Conservation (phyloP, 2,797 vertebrate genomes). For the Scolopax rusticola region DNA sequence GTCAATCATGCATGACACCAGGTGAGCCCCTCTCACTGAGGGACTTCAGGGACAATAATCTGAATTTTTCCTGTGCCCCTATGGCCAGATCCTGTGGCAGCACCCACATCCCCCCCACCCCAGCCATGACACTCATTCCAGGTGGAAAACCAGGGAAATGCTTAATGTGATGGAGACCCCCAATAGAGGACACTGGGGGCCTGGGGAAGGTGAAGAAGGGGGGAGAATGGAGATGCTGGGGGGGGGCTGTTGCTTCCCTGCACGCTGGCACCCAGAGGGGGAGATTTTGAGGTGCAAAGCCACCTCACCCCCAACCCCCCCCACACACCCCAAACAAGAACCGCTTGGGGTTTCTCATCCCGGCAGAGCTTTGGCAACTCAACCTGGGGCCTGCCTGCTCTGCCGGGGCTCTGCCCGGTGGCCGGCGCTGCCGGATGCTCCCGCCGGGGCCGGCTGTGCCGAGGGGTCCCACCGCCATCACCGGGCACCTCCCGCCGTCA, state of each 20-base stretch:
- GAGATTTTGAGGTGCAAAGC: background rate
- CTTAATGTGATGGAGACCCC: background rate
- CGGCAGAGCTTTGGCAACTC: background rate
- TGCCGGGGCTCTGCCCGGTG: background rate
- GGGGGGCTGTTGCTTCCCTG: background rate
- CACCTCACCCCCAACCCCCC: background rate
- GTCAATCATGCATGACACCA: rapidly evolving
- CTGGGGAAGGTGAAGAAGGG: background rate
- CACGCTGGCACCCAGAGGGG: rapidly evolving
- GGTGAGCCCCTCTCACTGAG: background rate
- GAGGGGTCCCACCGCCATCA: background rate
- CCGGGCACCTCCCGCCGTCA: background rate
- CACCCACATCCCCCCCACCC: rapidly evolving
- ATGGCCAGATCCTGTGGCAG: background rate
- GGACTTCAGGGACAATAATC: background rate
- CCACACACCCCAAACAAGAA: background rate
- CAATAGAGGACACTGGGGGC: rapidly evolving
- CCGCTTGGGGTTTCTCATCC: background rate
- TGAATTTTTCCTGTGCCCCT: background rate
- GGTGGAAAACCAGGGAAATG: background rate
- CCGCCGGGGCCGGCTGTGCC: rapidly evolving
- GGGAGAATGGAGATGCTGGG: background rate
- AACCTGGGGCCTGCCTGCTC: background rate
- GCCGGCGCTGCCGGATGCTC: background rate
- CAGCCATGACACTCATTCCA: rapidly evolving